These are phyloP conservation scores for Ctenopoma multispine DNA, from an alignment of 2,797 vertebrate genomes.

Conservation along the genomic window DNA sequence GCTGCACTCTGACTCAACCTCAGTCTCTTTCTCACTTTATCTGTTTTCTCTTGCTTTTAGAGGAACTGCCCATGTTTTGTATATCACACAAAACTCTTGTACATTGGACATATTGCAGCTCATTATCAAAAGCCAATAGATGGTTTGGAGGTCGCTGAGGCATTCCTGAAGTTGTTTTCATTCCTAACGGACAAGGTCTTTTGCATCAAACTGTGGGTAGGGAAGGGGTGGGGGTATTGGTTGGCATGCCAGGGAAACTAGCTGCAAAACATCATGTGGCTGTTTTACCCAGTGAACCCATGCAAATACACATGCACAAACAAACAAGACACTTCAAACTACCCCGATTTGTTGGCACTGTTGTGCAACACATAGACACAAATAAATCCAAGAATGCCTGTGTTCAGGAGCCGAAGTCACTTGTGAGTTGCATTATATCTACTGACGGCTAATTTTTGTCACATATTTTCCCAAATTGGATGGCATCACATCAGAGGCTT, in stretches of 20 bases:
- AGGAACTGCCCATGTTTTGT: not conserved
- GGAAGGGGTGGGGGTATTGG: not conserved
- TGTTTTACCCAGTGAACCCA: conserved; percentile 48
- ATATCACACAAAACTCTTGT: conserved; percentile 12
- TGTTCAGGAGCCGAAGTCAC: conserved; percentile 39
- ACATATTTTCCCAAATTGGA: conserved; percentile 57
- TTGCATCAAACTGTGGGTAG: conserved; percentile 2
- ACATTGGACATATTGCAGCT: conserved; percentile 1
- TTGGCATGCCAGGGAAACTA: conserved; percentile 33
- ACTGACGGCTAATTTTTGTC: conserved; percentile 50
- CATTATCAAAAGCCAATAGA: conserved; percentile 26
- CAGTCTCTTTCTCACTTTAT: conserved; percentile 37
- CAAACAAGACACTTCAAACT: conserved; percentile 31
- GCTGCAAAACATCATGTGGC: conserved; percentile 72
- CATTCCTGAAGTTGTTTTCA: conserved; percentile 48
- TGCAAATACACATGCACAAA: conserved; percentile 45
- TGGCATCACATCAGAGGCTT: conserved; percentile 49
- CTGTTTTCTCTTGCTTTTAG: conserved; percentile 9
- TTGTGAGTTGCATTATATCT: conserved; percentile 49
- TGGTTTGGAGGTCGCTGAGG: conserved; percentile 17
- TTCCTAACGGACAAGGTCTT: conserved; percentile 38
- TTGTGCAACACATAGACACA: conserved; percentile 27
- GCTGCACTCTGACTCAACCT: conserved; percentile 75
- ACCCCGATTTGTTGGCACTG: conserved; percentile 17
- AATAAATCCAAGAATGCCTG: conserved; percentile 37